Conservation (phyloP, 2,888 invertebrate genomes). For the Phalera bucephala region DNA sequence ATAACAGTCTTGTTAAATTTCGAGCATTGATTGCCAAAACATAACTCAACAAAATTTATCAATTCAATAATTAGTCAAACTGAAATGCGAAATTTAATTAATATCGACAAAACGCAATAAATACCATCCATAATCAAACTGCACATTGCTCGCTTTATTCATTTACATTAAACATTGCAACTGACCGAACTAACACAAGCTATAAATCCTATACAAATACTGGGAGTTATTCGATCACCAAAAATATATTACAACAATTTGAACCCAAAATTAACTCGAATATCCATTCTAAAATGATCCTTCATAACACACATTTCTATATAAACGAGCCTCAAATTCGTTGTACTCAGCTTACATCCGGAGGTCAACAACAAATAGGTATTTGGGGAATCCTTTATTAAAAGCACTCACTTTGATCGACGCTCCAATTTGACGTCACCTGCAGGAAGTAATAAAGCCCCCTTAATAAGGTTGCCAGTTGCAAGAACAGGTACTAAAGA, state of each 20-base stretch:
- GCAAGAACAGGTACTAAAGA: no score
- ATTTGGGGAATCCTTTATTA: constrained; percentile 58
- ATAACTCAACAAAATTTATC: no score
- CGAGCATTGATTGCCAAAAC: no score
- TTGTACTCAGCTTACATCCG: constrained; percentile 5
- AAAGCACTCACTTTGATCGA: constrained; percentile 78
- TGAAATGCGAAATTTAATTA: no score
- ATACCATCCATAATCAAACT: no score
- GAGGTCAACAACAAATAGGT: constrained; percentile 28
- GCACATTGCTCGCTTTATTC: no score
- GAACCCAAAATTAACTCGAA: neutral
- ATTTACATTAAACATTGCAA: no score
- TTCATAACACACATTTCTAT: constrained; percentile 1
- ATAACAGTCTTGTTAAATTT: no score
- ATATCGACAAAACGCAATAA: no score
- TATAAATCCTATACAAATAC: neutral
- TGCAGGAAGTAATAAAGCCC: constrained; percentile 72
- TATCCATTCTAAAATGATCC: constrained; percentile 16
- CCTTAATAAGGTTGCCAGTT: constrained; percentile 9
- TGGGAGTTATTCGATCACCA: neutral
- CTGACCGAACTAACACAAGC: no score
- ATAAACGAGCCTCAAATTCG: constrained; percentile 7
- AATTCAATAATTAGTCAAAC: no score
- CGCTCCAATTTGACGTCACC: constrained; percentile 67
- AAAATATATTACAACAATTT: constrained; percentile 1